Evolutionary conservation across 2,888 invertebrate genomes (phyloP).

Genomic region (Pyralis farinalis): DNA sequence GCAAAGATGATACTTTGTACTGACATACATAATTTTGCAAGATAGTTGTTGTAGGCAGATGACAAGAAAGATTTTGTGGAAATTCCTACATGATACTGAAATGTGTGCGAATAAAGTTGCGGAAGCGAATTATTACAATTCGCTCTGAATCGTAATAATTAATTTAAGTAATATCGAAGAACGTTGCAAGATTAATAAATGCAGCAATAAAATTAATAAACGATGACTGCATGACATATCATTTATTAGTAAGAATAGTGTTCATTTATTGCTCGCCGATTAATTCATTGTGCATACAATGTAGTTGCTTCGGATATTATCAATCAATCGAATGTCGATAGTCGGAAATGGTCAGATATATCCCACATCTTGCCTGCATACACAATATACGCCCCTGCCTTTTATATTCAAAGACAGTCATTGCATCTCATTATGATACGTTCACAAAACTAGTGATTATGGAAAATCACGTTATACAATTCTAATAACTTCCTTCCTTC

Average conservation of each 20-base stretch:
- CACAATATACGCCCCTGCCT: conserved; percentile 24
- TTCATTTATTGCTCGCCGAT: background rate
- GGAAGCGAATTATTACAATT: too few relatives aligned
- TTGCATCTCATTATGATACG: conserved; percentile 10
- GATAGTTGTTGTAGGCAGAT: too few relatives aligned
- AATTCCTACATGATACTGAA: too few relatives aligned
- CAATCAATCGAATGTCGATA: conserved; percentile 34
- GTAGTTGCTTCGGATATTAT: conserved; percentile 33
- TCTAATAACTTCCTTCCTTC: background rate
- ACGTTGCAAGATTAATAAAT: too few relatives aligned
- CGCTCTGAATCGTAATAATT: too few relatives aligned
- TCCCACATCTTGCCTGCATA: conserved; percentile 29
- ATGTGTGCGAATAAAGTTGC: too few relatives aligned
- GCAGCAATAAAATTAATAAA: too few relatives aligned
- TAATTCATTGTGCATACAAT: conserved; percentile 5
- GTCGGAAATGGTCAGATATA: conserved; percentile 45
- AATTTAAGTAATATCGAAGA: too few relatives aligned
- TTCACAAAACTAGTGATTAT: background rate
- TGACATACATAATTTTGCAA: too few relatives aligned
- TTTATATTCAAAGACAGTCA: conserved; percentile 17
- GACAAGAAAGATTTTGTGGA: too few relatives aligned
- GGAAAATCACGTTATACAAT: background rate
- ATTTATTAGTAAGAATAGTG: conserved; percentile 1
- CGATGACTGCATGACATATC: background rate
- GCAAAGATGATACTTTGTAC: too few relatives aligned